Base-by-base conservation (phyloP, 2,113 vertebrate genomes). In the Strix aluco region DNA sequence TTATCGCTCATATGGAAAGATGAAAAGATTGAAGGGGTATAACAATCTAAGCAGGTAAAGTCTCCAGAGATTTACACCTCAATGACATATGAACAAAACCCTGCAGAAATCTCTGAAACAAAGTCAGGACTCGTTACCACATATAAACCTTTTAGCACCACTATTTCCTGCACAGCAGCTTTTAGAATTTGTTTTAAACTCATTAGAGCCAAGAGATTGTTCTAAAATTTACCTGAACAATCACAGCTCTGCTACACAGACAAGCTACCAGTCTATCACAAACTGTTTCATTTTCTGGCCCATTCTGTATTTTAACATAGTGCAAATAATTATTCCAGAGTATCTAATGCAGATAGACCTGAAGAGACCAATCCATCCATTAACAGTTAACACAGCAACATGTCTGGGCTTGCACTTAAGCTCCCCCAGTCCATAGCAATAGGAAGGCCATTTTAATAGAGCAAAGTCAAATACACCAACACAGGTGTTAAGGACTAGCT, bases 1-100 rank as follows among this genome's bases (percentile, higher is more conserved):
- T 62, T 84, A 46, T 14, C 27, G 8, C 25, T 23, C 0, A 0
- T 0, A 1, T 1, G 6, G 54, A 27, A 80, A 66, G 32, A 38
- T 62, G 25, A 40, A 51, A 15, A 57, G 40, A 25, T 1, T 62
- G 55, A 49, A 78, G 27, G 5, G 6, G 4, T 14, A 1, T 3
- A 36, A 61, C 23, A 44, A 7, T 2, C 30, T 20, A 54, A 54
- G 22, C 22, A 84, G 40, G 7, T 23, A 44, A 55, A 61, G 5
- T 21, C 2, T 79, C 49, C 51, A 72, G 36, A 77, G 11, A 27
- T 38, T 81, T 25, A 26, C 30, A 14, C 14, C 75, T 61, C 61
- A 59, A 1, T 46, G 19, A 61, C 36, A 67, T 6, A 47, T 5
- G 9, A 47, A 52, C 16, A 80, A 84, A 67, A 44, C 13, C 4